Evolutionary conservation across 2,888 invertebrate species (phyloP), one percentile per base, ranked within the genome.

Genomic region (Trichogramma evanescens): DNA sequence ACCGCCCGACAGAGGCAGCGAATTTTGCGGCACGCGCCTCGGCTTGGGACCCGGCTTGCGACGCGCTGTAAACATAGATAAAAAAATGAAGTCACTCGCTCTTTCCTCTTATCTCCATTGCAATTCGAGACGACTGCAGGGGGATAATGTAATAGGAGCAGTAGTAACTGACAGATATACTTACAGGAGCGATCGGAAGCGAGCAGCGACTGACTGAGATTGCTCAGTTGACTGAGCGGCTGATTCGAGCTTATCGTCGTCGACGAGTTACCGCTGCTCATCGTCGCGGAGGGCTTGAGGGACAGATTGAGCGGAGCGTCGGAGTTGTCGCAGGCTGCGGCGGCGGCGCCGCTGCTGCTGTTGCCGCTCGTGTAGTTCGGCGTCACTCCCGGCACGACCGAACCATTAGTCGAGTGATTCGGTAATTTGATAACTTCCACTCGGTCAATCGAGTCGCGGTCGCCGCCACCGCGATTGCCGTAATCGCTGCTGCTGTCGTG

Each of bases 291-390:
- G 1, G 90, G 89, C 77, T 93, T 93, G 66, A 92, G 81, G 2
- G 91, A 92, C 13, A 93, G 83, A 79, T 93, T 93, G 38, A 93
- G 82, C 0, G 93, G 93, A 1, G 89, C 85, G 70, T 92, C 92
- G 4, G 86, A 63, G 74, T 73, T 3, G 58, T 81, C 82, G 13
- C 6, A 10, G 1, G 49, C 49, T 1, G 9, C 84, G 70, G 91
- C 91, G 5, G 86, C 81, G 63, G 86, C 84, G 58, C 80, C 79
- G 41, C 78, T 66, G 76, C 74, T 70, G 71, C 77, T 61, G 76
- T 76, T 66, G 73, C 74, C n/a, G 58, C 79, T 78, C 38, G 83
- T 80, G 68, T 83, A 84, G 26, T 82, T 68, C 0, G 83, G 81
- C 0, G 81, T 77, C 9, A 82, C 82, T 26, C 26, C 26, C 59